phyloP scores from a whole-genome alignment of 2,113 vertebrate genomes.

The Pseudopipra pipra region DNA sequence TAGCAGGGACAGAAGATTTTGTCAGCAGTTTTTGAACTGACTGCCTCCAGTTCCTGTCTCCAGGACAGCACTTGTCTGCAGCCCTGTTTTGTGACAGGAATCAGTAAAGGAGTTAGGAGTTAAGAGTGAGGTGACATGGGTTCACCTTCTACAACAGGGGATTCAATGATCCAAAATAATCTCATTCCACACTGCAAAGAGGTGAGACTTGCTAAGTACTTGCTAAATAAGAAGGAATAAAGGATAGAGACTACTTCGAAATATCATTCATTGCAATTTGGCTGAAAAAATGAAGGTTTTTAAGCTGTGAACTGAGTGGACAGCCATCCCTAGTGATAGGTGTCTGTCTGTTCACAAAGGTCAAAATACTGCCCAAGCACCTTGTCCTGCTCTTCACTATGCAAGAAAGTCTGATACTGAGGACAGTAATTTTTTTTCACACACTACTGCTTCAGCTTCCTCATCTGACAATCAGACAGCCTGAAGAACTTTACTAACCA shows the following conservation, averaged over 20 bases:
- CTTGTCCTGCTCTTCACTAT: background rate
- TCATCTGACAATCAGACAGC: background rate
- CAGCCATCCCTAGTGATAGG: background rate
- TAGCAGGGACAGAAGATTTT: background rate
- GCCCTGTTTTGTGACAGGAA: background rate
- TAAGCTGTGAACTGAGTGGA: background rate
- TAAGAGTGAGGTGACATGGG: background rate
- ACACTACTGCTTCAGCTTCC: background rate
- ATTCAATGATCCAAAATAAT: background rate
- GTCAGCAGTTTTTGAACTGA: background rate
- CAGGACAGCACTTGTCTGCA: background rate
- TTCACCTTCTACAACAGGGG: background rate
- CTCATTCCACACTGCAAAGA: background rate
- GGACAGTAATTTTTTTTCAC: background rate
- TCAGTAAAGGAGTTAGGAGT: background rate
- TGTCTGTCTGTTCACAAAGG: background rate
- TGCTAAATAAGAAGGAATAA: background rate
- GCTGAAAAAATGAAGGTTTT: background rate
- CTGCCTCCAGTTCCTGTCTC: background rate
- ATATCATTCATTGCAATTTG: background rate
- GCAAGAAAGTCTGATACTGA: background rate
- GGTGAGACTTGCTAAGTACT: background rate
- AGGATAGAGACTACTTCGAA: background rate
- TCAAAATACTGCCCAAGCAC: background rate
- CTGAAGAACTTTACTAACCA: background rate